These are phyloP conservation scores for Ruditapes philippinarum DNA, from an alignment of 1,140 invertebrate species.

Conservation along the genomic window DNA sequence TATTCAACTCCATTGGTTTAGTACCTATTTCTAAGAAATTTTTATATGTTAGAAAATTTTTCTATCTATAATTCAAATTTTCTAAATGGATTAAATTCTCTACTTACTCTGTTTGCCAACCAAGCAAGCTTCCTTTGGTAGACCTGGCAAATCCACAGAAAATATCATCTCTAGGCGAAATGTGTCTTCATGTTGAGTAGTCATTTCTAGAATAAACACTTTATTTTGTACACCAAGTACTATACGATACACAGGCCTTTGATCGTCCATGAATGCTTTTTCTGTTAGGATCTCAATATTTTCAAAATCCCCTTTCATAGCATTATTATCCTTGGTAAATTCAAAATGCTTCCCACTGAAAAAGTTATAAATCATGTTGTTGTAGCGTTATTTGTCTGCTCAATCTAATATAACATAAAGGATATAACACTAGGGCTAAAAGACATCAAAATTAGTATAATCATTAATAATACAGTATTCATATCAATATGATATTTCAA, in stretches of 20 bases:
- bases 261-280: neutral
- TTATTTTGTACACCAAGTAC: constrained; percentile 22
- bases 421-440: too few species aligned
- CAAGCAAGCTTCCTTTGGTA: constrained; percentile 21
- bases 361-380: too few species aligned
- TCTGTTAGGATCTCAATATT: neutral
- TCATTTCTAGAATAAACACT: constrained; percentile 10
- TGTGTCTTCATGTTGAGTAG: neutral
- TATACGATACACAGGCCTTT: neutral
- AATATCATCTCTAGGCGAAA: neutral
- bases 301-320: neutral
- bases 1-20: too few species aligned
- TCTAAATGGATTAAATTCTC: too few species aligned
- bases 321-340: neutral
- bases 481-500: too few species aligned
- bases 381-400: too few species aligned
- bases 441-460: too few species aligned
- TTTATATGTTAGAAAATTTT: too few species aligned
- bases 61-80: too few species aligned
- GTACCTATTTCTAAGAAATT: too few species aligned
- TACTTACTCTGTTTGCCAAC: constrained; percentile 42
- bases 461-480: too few species aligned
- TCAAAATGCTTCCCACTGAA: neutral
- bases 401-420: too few species aligned
- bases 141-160: constrained; percentile 13